Percentiles rank a stretch among this genome's conserved stretches.
Evolutionary conservation across 2,113 vertebrate genomes (phyloP).

Genomic region (Phaethon lepturus): DNA sequence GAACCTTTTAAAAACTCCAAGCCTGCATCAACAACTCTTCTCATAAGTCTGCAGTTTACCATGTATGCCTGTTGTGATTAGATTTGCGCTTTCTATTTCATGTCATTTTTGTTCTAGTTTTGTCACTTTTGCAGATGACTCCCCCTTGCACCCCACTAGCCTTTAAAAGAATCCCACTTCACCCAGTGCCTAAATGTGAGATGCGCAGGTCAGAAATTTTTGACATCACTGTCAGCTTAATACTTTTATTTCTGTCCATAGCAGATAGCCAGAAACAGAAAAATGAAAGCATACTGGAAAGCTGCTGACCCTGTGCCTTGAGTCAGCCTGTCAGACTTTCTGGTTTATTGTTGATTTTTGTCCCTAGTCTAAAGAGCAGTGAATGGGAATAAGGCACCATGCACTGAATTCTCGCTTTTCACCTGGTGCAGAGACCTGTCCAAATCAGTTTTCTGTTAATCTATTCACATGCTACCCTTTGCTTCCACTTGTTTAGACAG

Average conservation of each 20-base stretch:
- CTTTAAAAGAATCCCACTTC: background rate
- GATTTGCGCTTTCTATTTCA: background rate
- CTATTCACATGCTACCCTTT: background rate
- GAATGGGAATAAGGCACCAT: background rate
- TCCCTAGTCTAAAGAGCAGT: background rate
- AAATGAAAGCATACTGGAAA: background rate
- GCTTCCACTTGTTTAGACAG: background rate
- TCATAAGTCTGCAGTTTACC: background rate
- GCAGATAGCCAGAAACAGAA: background rate
- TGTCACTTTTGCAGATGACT: background rate
- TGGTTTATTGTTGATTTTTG: background rate
- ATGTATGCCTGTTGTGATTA: background rate
- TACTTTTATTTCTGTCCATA: background rate
- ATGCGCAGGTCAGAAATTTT: background rate
- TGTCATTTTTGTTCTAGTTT: background rate
- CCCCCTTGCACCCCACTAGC: rapidly evolving
- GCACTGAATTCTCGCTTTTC: background rate
- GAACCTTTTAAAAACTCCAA: background rate
- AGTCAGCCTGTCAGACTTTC: background rate
- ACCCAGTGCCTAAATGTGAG: background rate
- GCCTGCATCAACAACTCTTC: background rate
- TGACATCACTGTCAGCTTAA: background rate
- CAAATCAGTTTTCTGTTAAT: background rate
- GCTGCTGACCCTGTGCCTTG: background rate
- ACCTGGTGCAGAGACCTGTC: background rate